phyloP scores from a whole-genome alignment of 2,113 vertebrate genomes.

The Cyanoramphus novaezelandiae region DNA sequence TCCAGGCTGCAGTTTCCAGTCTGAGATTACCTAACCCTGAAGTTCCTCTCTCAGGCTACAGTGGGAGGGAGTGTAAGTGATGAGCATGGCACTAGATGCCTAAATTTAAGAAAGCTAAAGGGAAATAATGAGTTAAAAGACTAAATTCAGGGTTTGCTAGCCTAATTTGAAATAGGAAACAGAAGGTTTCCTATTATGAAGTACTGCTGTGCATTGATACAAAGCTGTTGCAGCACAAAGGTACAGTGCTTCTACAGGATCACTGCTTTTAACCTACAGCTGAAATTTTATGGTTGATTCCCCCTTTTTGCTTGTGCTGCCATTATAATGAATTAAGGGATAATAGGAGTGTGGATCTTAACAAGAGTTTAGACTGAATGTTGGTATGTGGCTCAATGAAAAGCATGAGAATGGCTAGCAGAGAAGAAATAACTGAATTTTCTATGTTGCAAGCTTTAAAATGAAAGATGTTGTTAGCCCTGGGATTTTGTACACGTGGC shows the following conservation, averaged over 20 bases:
- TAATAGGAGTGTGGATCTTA: not conserved
- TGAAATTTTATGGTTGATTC: not conserved
- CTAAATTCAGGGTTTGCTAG: not conserved
- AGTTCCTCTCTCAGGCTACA: not conserved
- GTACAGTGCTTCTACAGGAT: not conserved
- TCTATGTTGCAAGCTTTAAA: not conserved
- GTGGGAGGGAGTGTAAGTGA: not conserved
- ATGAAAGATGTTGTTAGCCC: not conserved
- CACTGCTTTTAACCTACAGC: not conserved
- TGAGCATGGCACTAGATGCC: not conserved
- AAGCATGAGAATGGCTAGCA: not conserved
- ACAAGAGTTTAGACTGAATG: not conserved
- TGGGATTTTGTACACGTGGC: not conserved
- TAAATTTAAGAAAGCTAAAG: not conserved
- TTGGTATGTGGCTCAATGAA: not conserved
- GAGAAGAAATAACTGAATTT: not conserved
- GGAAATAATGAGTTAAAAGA: not conserved
- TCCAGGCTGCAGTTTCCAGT: not conserved
- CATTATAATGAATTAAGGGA: not conserved
- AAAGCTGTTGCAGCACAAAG: not conserved
- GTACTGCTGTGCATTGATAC: not conserved
- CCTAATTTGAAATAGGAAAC: too few species aligned
- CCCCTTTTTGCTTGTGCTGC: not conserved
- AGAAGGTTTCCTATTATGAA: not conserved
- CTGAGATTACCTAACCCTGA: not conserved